phyloP scores from a whole-genome alignment of 2,888 invertebrate genomes.

The Cantharis rufa region DNA sequence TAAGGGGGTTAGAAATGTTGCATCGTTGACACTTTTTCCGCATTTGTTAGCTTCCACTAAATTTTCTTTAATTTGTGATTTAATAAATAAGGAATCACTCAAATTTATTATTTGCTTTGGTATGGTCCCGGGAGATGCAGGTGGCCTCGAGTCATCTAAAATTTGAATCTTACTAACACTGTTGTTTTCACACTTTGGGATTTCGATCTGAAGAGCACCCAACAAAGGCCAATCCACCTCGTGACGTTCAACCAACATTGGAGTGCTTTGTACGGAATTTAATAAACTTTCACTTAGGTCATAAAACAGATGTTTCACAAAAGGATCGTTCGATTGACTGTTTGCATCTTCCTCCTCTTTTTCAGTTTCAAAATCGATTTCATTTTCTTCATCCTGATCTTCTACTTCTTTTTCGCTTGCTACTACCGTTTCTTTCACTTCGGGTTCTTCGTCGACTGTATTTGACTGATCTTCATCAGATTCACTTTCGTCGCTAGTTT shows the following conservation, averaged over 20 bases:
- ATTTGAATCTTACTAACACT: slow-evolving; percentile 52
- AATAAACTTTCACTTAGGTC: slow-evolving; percentile 69
- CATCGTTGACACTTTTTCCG: slow-evolving; percentile 57
- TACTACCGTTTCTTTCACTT: slow-evolving; percentile 41
- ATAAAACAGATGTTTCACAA: slow-evolving; percentile 68
- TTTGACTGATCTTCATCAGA: slow-evolving; percentile 37
- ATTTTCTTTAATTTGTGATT: slow-evolving; percentile 69
- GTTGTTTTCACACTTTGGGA: slow-evolving; percentile 58
- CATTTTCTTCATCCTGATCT: slow-evolving; percentile 21
- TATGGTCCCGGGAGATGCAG: slow-evolving; percentile 59
- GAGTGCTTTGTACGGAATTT: slow-evolving; percentile 61
- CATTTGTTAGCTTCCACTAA: slow-evolving; percentile 63
- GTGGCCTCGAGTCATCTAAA: slow-evolving; percentile 62
- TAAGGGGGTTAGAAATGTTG: slow-evolving; percentile 64
- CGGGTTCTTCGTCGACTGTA: slow-evolving; percentile 36
- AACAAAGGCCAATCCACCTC: slow-evolving; percentile 66
- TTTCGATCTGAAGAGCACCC: slow-evolving; percentile 64
- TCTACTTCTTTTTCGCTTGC: slow-evolving; percentile 37
- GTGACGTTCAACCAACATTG: slow-evolving; percentile 53
- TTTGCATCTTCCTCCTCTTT: slow-evolving; percentile 46
- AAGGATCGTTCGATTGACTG: slow-evolving; percentile 62
- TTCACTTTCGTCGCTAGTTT: slow-evolving; percentile 49
- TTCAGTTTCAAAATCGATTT: slow-evolving; percentile 46
- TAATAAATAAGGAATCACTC: slow-evolving; percentile 62
- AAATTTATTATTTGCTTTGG: slow-evolving; percentile 55